Base-by-base conservation (phyloP, 2,888 invertebrate genomes). In the Spodoptera exigua region DNA sequence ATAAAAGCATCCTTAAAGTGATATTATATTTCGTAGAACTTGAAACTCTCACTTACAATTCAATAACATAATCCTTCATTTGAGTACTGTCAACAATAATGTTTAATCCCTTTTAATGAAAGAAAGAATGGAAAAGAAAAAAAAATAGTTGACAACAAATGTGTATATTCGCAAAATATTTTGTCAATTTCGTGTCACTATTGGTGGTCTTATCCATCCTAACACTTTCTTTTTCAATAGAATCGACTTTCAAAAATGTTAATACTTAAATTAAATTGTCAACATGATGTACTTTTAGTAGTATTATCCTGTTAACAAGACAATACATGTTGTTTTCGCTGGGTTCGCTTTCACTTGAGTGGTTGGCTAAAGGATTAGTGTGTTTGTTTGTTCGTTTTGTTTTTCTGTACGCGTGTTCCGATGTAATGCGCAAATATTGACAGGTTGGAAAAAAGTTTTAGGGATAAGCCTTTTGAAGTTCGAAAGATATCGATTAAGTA, bases 151-250 rank as follows among this genome's bases (percentile, higher is more conserved):
- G 77, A 80, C 85, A 86, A 87, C 86, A 89, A 89, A 87, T 64
- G 67, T 55, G 46, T 78, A 75, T 79, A 80, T 82, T 79, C 71
- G 77, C 86, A 84, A 88, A 93, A 94, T 93, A 93, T 93, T 93
- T 92, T 91, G 93, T 83, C 88, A 90, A 93, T 87, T 88, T 84
- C 79, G 58, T 84, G 87, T 87, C 91, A 88, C 89, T 86, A 89
- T 77, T 89, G 92, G 91, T 90, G 93, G 93, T 92, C 91, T 89
- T 79, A 89, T 70, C 71, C 71, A 86, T 86, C 83, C 82, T 67
- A 73, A 70, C 86, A 89, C 87, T 88, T 88, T 88, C 88, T 86
- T 87, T 86, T 82, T 86, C 82, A 71, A 83, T 78, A 57, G 66
- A n/a, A 75, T 68, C 71, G n/a, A 78, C 55, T 61, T 74, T 27